Evolutionary conservation across 2,888 invertebrate genomes (phyloP).

Genomic region (Spialia ferax): DNA sequence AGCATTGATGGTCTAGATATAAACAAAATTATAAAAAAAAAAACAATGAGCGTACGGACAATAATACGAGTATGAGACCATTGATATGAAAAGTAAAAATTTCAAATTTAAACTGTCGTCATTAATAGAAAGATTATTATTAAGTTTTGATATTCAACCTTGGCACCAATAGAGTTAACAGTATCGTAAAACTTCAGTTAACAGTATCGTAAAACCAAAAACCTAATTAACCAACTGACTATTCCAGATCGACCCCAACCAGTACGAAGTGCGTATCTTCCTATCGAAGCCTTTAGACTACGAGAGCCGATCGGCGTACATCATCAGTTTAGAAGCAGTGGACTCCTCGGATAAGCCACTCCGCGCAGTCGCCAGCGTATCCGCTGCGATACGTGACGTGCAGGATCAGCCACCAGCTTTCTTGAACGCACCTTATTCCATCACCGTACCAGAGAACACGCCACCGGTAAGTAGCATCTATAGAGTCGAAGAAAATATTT

Average conservation of each 20-base stretch:
- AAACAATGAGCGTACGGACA: too few species aligned
- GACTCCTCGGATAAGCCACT: slow-evolving; percentile 89
- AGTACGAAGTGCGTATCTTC: slow-evolving; percentile 89
- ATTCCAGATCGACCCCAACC: slow-evolving; percentile 88
- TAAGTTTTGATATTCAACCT: too few species aligned
- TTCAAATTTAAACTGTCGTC: too few species aligned
- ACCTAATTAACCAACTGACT: neutral
- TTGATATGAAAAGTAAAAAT: too few species aligned
- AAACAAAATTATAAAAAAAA: too few species aligned
- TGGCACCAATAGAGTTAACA: too few species aligned
- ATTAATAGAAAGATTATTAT: too few species aligned
- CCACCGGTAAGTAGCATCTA: slow-evolving; percentile 83
- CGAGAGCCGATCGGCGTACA: slow-evolving; percentile 91
- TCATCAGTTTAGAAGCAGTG: slow-evolving; percentile 89
- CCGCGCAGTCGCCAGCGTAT: slow-evolving; percentile 90
- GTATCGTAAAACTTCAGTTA: too few species aligned
- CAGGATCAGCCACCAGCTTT: slow-evolving; percentile 95
- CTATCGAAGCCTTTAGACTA: slow-evolving; percentile 91
- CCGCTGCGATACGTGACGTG: slow-evolving; percentile 91
- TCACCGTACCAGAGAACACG: slow-evolving; percentile 92
- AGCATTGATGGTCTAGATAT: too few species aligned
- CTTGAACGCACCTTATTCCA: slow-evolving; percentile 92
- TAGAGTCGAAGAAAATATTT: too few species aligned
- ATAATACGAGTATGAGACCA: too few species aligned
- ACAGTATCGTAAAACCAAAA: too few species aligned